Evolutionary conservation across 2,113 vertebrate species (phyloP).

Genomic region (Lycocorax pyrrhopterus): DNA sequence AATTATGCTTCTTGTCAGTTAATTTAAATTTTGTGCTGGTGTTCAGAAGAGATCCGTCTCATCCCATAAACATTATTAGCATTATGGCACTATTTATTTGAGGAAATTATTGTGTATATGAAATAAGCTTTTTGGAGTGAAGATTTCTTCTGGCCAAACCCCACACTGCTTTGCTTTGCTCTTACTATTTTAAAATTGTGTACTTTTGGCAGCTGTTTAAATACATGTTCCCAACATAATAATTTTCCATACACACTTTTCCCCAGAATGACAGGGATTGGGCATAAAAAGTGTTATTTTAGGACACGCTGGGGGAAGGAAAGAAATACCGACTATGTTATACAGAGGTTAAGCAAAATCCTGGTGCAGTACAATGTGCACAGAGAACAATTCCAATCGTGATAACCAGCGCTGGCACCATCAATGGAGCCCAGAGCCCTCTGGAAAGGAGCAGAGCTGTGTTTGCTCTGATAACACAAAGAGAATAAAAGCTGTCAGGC

Average conservation of each 20-base stretch:
- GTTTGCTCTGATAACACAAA: not conserved
- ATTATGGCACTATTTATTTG: not conserved
- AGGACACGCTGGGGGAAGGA: not conserved
- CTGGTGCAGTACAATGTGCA: not conserved
- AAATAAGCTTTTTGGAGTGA: not conserved
- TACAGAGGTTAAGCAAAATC: not conserved
- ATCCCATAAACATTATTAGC: not conserved
- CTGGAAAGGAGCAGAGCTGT: not conserved
- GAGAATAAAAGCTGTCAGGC: not conserved
- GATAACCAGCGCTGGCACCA: not conserved
- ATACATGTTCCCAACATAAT: not conserved
- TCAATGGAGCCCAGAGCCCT: not conserved
- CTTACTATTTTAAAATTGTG: not conserved
- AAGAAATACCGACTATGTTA: not conserved
- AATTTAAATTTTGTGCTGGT: not conserved
- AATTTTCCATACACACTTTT: constrained; percentile 17
- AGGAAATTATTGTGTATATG: not conserved
- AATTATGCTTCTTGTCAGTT: constrained; percentile 17
- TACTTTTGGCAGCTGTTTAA: not conserved
- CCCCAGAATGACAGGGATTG: not conserved
- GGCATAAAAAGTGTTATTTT: constrained; percentile 42
- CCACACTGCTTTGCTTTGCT: not conserved
- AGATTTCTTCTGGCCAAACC: not conserved
- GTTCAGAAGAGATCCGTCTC: not conserved
- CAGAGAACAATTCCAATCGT: not conserved